These are phyloP conservation scores for Hylia prasina DNA, from an alignment of 2,113 vertebrate genomes.

Conservation along the genomic window DNA sequence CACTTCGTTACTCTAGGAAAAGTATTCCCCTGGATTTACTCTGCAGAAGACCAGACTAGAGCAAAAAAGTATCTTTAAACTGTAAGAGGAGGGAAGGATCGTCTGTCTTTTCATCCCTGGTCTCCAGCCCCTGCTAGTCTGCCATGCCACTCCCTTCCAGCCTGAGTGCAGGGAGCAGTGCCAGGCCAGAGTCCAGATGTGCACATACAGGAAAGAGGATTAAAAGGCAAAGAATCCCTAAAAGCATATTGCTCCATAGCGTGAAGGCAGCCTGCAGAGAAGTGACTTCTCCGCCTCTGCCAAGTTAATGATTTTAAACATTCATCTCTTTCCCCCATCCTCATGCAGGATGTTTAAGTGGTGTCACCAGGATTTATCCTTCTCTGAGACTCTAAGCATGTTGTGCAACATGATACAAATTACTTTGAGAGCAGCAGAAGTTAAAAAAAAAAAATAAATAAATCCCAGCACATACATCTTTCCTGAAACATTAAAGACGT, in stretches of 20 bases:
- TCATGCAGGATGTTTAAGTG: not conserved
- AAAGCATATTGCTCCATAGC: not conserved
- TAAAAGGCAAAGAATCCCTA: not conserved
- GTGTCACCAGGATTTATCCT: not conserved
- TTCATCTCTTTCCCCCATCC: not conserved
- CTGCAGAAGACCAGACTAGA: not conserved
- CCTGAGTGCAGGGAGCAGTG: not conserved
- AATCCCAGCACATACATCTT: not conserved
- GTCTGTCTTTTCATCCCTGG: not conserved
- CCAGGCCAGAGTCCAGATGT: constrained; percentile 34
- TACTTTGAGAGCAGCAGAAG: not conserved
- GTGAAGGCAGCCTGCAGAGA: not conserved
- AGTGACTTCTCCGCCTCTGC: not conserved
- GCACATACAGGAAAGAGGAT: not conserved
- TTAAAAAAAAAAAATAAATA: not conserved
- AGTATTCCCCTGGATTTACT: not conserved
- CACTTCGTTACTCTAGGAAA: not conserved
- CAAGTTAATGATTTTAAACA: not conserved
- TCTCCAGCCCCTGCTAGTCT: not conserved
- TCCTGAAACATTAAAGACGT: not conserved
- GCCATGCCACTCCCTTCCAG: not conserved
- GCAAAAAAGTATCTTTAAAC: not conserved
- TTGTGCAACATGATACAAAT: not conserved
- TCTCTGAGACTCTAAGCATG: not conserved
- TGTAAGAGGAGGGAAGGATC: not conserved